Conservation (phyloP, 1,140 invertebrate genomes). For the Drosophila malerkotliana region DNA sequence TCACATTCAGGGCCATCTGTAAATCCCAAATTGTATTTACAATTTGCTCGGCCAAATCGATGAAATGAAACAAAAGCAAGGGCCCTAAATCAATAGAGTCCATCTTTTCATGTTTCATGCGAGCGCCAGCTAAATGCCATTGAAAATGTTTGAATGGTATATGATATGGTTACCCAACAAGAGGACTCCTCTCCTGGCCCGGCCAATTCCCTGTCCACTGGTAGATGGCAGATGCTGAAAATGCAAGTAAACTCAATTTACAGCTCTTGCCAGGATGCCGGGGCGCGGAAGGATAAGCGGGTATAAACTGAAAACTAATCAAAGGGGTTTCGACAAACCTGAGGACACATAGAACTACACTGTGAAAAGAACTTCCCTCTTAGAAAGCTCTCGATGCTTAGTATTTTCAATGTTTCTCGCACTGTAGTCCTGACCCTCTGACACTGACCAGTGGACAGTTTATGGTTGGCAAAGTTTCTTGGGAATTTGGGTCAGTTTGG, state of each 20-base stretch:
- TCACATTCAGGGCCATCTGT: conserved; percentile 21
- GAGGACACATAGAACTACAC: conserved; percentile 10
- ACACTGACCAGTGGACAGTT: conserved; percentile 29
- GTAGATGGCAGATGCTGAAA: conserved; percentile 20
- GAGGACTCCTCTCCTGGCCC: neutral
- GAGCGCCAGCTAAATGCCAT: conserved; percentile 41
- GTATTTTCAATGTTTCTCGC: neutral
- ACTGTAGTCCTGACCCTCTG: neutral
- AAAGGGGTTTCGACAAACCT: conserved; percentile 43
- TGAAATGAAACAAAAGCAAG: conserved; percentile 37
- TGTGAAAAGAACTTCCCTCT: neutral
- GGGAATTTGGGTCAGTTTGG: conserved; percentile 57
- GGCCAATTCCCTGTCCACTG: conserved; percentile 11
- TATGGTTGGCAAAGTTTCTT: conserved; percentile 36
- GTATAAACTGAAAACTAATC: conserved; percentile 60
- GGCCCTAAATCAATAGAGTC: conserved; percentile 13
- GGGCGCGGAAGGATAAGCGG: conserved; percentile 24
- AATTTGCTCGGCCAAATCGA: conserved; percentile 23
- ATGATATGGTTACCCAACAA: conserved; percentile 33
- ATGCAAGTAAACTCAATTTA: conserved; percentile 60
- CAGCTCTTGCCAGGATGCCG: conserved; percentile 34
- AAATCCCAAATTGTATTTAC: conserved; percentile 40
- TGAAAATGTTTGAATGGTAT: conserved; percentile 54
- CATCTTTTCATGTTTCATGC: conserved; percentile 8
- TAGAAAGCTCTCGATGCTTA: neutral